Evolutionary conservation across 2,797 vertebrate species (phyloP).

Genomic region (Rousettus madagascariensis): DNA sequence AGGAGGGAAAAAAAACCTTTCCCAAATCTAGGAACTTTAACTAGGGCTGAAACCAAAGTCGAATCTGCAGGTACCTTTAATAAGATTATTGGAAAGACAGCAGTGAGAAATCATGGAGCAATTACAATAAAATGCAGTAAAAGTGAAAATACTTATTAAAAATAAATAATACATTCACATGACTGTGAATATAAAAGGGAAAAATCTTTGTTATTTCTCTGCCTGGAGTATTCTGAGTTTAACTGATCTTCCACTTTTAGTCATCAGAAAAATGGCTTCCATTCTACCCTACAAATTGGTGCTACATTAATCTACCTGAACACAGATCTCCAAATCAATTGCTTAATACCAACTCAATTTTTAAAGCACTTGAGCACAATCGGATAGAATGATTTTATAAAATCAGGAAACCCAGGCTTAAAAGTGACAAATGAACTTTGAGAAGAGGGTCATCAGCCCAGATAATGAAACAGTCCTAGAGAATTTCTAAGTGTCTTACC

Average conservation of each 20-base stretch:
- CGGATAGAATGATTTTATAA: background rate
- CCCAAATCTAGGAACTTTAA: slow-evolving; percentile 13
- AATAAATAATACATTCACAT: background rate
- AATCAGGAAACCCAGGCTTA: slow-evolving; percentile 4
- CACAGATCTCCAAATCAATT: background rate
- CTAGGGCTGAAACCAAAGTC: slow-evolving; percentile 10
- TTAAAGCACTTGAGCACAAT: background rate
- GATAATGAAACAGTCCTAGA: background rate
- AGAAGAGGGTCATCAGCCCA: too few species aligned
- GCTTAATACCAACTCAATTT: background rate
- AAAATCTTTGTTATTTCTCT: slow-evolving; percentile 2
- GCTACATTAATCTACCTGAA: background rate
- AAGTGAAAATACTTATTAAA: background rate
- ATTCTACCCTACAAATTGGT: background rate
- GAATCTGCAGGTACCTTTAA: background rate
- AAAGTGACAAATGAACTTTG: background rate
- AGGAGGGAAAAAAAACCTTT: background rate
- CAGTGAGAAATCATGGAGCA: background rate
- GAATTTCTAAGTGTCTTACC: background rate
- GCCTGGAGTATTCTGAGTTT: background rate
- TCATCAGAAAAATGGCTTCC: slow-evolving; percentile 19
- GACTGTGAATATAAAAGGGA: background rate
- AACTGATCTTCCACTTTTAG: background rate
- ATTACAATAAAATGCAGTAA: background rate
- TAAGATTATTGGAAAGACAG: background rate